Evolutionary conservation across 2,888 invertebrate genomes (phyloP), one percentile per base, ranked within the genome.

Genomic region (Gastracanthus pulcherrimus): DNA sequence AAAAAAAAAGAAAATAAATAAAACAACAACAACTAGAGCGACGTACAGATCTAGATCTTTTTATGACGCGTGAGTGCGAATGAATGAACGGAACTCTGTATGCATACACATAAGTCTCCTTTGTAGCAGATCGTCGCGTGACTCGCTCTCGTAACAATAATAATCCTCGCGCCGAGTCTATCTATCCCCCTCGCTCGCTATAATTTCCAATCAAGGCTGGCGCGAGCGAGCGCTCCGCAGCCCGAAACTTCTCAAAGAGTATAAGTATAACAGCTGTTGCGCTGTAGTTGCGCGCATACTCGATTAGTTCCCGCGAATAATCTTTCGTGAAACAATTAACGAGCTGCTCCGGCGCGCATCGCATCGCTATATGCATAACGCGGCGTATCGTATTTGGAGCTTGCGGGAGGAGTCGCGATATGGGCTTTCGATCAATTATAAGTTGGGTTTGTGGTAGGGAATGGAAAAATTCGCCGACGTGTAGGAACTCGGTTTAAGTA

Each of bases 81-180:
- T 0, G 67, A 36, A 19, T 5, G n/a, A 3, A 26, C 11, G 13
- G 19, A n/a, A 38, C 45, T 45, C 45, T 45, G 26, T n/a, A n/a
- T n/a, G n/a, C n/a, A n/a, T n/a, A n/a, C n/a, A 58, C 31, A 4
- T n/a, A 26, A 31, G 60, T n/a, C 34, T 31, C 31, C 6, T 4
- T 9, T 3, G 58, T 69, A 48, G 60, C 76, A 60, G 77, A 70
- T 77, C 77, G 77, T 70, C 58, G 69, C 67, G 41, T n/a, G 48
- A 34, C 26, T 29, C n/a, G 13, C 55, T 23, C 26, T 26, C 9
- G 55, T 23, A 9, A 55, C 55, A 55, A n/a, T 55, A 26, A 55
- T 70, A 70, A 70, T 70, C 70, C 72, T 29, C 38, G n/a, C 36
- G n/a, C 16, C 31, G 51, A 34, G 19, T n/a, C n/a, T n/a, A n/a